Evolutionary conservation across 2,888 invertebrate species (phyloP), one percentile per base, ranked within the genome.

Genomic region (Callinectes sapidus): DNA sequence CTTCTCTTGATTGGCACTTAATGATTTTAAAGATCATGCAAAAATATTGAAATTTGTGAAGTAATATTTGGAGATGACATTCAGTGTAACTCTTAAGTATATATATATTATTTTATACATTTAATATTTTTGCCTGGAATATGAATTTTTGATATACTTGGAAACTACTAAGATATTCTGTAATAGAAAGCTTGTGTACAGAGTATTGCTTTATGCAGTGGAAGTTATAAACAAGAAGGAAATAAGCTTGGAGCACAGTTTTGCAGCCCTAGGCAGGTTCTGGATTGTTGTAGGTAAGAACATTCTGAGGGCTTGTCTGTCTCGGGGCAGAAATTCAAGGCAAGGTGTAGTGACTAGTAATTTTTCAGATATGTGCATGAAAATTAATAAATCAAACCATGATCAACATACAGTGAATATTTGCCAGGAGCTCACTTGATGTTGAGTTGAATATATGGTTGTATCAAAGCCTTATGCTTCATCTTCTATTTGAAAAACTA

Each of bases 131-230:
- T 81, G 81, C 81, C 81, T 81, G 81, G 81, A 81, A 81, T 81
- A 81, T 81, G 81, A 81, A 81, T 35, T 81, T 28, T 71, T n/a
- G 18, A 81, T 81, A 35, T 81, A 81, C 32, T 35, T 81, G 81
- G 81, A 35, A 81, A 81, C 35, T 81, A 35, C 81, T 81, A 81
- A 81, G 81, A 81, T 81, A 81, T 81, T 81, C 81, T 81, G 81
- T 81, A 81, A 81, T 81, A 81, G 81, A 81, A 81, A 81, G 81
- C 81, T 81, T 81, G 81, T 81, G 81, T 81, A 81, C 81, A 81
- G 81, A 81, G 35, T 81, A 81, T 81, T 81, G 81, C 32, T 81
- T 81, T 81, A 81, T 81, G 81, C 81, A 35, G 81, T 81, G 81
- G 81, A 81, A 81, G 35, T 81, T 81, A 35, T 81, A 81, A 81